Percentiles rank a stretch among this genome's conserved stretches.
Evolutionary conservation across 2,797 vertebrate species (phyloP).

Genomic region (Macroramphosus scolopax): DNA sequence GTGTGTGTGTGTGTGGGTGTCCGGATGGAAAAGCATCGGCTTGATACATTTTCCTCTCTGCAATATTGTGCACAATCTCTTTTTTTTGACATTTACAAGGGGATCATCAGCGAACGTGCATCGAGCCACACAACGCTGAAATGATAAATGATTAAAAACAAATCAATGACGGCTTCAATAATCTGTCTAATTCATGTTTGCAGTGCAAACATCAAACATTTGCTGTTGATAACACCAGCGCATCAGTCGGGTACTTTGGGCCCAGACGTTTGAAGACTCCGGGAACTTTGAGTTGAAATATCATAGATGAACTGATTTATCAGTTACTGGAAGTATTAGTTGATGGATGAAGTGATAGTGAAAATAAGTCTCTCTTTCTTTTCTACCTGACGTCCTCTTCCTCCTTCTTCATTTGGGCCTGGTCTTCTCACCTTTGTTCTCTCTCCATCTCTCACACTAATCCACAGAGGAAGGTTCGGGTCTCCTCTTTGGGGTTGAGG

Average conservation of each 20-base stretch:
- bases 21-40: constrained; percentile 26
- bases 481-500: constrained; percentile 55
- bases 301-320: background rate
- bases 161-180: background rate
- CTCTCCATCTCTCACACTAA: constrained; percentile 47
- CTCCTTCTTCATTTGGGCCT: constrained; percentile 31
- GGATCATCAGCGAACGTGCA: no score
- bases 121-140: background rate
- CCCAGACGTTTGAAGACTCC: constrained; percentile 4
- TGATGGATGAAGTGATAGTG: background rate
- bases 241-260: background rate
- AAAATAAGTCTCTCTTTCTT: background rate
- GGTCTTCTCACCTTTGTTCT: constrained; percentile 32
- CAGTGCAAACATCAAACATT: background rate
- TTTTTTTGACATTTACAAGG: no score
- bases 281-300: background rate
- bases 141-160: no score
- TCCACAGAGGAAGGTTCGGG: constrained; percentile 39
- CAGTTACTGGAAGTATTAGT: background rate
- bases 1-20: constrained; percentile 32
- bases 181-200: background rate
- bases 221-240: background rate
- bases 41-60: constrained; percentile 33
- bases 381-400: background rate
- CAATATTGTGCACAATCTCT: constrained; percentile 17